Evolutionary conservation across 1,140 invertebrate species (phyloP).

Genomic region (Geopemphigus sp.): DNA sequence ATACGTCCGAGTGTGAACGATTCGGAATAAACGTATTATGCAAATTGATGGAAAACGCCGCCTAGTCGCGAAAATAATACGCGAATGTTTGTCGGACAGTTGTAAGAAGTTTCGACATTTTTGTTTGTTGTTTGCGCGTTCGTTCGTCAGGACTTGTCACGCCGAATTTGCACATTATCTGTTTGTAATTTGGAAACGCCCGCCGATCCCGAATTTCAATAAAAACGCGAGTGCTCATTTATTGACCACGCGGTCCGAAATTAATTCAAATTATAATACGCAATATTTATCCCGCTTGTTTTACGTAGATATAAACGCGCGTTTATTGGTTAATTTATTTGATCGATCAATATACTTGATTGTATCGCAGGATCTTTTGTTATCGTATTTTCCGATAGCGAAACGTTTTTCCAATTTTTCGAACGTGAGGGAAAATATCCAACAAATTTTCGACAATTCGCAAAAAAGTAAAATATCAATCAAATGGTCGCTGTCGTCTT

Average conservation of each 20-base stretch:
- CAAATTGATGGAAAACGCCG: slow-evolving; percentile 8
- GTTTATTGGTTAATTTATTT: too few species aligned
- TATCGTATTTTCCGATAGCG: too few species aligned
- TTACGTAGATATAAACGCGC: too few species aligned
- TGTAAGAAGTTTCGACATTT: slow-evolving; percentile 8
- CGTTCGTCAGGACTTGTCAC: slow-evolving; percentile 36
- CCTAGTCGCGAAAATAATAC: too few species aligned
- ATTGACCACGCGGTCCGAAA: not conserved
- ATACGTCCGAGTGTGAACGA: not conserved
- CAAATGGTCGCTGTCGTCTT: too few species aligned
- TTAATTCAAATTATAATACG: not conserved
- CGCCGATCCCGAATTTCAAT: not conserved
- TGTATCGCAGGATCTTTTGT: too few species aligned
- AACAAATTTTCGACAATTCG: too few species aligned
- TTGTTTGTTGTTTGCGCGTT: not conserved
- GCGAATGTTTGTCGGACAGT: too few species aligned
- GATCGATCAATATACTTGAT: too few species aligned
- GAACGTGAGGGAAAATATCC: too few species aligned
- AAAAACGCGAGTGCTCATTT: slow-evolving; percentile 1
- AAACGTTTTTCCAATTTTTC: too few species aligned
- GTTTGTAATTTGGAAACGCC: slow-evolving; percentile 25
- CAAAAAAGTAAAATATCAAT: too few species aligned
- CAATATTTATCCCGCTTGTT: not conserved
- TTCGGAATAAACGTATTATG: slow-evolving; percentile 3
- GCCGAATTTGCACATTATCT: slow-evolving; percentile 18